phyloP scores from a whole-genome alignment of 2,888 invertebrate species.

The Tenthredo notha region DNA sequence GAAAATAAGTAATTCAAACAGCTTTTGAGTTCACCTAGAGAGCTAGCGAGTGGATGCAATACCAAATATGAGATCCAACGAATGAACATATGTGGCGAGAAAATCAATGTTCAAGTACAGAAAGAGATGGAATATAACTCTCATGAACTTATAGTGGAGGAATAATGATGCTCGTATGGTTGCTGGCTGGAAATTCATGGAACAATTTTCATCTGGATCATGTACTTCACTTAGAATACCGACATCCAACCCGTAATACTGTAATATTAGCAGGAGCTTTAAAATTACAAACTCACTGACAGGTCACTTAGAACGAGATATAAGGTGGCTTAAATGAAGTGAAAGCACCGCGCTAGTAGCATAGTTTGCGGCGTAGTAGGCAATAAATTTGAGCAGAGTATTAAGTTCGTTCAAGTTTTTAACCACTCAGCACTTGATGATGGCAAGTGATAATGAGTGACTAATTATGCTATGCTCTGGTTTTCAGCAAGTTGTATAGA shows the following conservation, averaged over 20 bases:
- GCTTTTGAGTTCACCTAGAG: neutral
- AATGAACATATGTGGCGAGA: neutral
- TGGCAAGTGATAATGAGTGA: neutral
- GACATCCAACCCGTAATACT: neutral
- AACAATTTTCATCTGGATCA: neutral
- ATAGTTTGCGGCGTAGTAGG: neutral
- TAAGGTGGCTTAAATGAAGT: neutral
- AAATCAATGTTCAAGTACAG: neutral
- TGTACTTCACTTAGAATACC: neutral
- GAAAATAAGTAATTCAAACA: neutral
- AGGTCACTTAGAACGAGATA: neutral
- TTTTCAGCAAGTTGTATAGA: neutral
- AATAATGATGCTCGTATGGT: neutral
- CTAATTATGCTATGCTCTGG: neutral
- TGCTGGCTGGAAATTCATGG: neutral
- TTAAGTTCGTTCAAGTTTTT: conserved; percentile 1
- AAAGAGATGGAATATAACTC: neutral
- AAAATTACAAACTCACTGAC: neutral
- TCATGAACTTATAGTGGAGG: neutral
- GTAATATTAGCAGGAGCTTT: neutral
- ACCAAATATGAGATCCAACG: neutral
- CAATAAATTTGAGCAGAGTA: neutral
- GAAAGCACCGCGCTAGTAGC: neutral
- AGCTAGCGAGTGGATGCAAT: neutral
- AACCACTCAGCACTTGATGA: neutral